Conservation (phyloP, 1,140 invertebrate species). For the Holcopasites calliopsidis region DNA sequence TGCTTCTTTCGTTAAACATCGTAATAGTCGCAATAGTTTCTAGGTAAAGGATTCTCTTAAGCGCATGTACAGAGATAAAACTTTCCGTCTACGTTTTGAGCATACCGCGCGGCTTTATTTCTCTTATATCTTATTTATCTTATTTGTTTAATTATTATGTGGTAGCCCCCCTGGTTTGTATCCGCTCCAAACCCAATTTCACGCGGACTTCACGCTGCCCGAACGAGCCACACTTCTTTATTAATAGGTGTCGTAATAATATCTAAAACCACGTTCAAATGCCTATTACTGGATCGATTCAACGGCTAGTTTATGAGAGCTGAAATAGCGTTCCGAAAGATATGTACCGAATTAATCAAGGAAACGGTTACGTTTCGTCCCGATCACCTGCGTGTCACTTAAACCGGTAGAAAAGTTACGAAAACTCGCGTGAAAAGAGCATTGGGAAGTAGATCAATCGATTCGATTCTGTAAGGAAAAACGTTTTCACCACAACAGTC, state of each 20-base stretch:
- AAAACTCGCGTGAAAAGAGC: not conserved
- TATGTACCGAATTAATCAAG: not conserved
- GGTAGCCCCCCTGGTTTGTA: constrained; percentile 8
- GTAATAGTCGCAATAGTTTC: constrained; percentile 53
- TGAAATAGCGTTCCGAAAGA: not conserved
- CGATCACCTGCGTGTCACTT: not conserved
- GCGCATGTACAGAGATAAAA: constrained; percentile 58
- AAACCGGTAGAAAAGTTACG: not conserved
- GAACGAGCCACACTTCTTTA: constrained; percentile 19
- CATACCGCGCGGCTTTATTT: constrained; percentile 72
- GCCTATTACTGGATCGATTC: constrained; percentile 54
- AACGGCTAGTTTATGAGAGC: constrained; percentile 38
- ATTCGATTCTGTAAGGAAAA: too few relatives aligned
- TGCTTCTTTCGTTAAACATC: constrained; percentile 7
- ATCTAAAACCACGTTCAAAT: constrained; percentile 50
- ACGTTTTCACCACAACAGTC: too few relatives aligned
- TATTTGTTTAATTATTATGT: constrained; percentile 26
- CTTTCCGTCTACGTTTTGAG: constrained; percentile 73
- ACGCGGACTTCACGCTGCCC: not conserved
- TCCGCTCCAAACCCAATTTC: too few relatives aligned
- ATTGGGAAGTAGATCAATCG: too few relatives aligned
- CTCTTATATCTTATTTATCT: constrained; percentile 14
- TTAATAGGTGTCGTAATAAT: constrained; percentile 43
- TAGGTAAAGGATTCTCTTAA: constrained; percentile 57
- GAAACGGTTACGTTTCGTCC: not conserved